Evolutionary conservation across 1,140 invertebrate species (phyloP).

Genomic region (Drosophila lacteicornis): DNA sequence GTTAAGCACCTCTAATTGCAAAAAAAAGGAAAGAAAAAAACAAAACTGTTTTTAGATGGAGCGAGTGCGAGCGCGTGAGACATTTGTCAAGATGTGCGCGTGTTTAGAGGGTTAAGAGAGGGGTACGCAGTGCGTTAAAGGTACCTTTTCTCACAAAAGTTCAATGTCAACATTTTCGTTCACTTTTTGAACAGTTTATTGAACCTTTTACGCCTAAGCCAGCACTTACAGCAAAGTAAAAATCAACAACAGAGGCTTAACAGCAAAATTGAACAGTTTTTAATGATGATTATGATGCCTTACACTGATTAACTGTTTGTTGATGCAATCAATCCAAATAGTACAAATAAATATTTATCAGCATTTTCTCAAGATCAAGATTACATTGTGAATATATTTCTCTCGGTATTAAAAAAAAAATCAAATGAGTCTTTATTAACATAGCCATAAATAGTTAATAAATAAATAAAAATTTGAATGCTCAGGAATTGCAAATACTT

Average conservation of each 20-base stretch:
- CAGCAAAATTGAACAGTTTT: conserved; percentile 17
- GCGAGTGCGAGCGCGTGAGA: conserved; percentile 23
- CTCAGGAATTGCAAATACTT: conserved; percentile 12
- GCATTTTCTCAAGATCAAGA: no score
- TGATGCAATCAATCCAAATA: neutral
- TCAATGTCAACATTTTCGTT: conserved; percentile 60
- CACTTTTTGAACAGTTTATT: conserved; percentile 43
- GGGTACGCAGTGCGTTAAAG: neutral
- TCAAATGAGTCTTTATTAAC: no score
- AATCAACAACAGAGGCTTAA: conserved; percentile 25
- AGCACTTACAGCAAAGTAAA: conserved; percentile 35
- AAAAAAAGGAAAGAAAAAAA: conserved; percentile 20
- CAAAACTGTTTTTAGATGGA: conserved; percentile 33
- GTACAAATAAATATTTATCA: neutral
- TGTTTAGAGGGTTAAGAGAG: conserved; percentile 13
- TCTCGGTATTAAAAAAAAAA: no score
- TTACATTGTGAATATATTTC: no score
- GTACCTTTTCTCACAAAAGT: conserved; percentile 47
- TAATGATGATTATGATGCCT: conserved; percentile 9
- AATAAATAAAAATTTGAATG: neutral
- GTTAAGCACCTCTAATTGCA: conserved; percentile 48
- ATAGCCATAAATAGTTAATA: neutral
- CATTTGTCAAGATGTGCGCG: conserved; percentile 47
- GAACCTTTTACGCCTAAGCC: conserved; percentile 32
- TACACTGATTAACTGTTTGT: neutral